Evolutionary conservation across 35 echinoderm and acorn worm species (phyloP).

Genomic region (Apostichopus japonicus): DNA sequence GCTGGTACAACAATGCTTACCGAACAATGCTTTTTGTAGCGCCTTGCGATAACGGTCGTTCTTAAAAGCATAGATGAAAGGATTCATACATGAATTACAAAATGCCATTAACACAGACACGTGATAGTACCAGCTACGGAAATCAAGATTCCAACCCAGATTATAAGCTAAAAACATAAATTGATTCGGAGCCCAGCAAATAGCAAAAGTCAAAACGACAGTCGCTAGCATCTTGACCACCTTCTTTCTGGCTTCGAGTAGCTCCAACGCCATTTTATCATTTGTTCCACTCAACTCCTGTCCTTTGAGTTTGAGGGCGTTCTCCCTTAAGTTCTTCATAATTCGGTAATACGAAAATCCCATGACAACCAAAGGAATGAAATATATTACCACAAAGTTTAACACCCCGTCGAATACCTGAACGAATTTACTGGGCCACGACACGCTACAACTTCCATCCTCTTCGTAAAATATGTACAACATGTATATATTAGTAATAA

Average conservation of each 20-base stretch:
- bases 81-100: conserved; percentile 91
- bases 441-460: conserved; percentile 57
- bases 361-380: conserved; percentile 82
- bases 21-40: conserved; percentile 61
- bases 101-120: conserved; percentile 87
- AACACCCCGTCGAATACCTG: conserved; percentile 83
- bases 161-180: conserved; percentile 92
- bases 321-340: conserved; percentile 71
- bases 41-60: conserved; percentile 80
- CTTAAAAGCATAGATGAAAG: conserved; percentile 95
- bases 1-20: not conserved
- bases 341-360: conserved; percentile 80
- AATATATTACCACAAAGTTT: conserved; percentile 86
- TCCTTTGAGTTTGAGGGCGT: conserved; percentile 56
- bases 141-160: conserved; percentile 75
- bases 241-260: conserved; percentile 79
- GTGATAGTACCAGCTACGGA: conserved; percentile 82
- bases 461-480: conserved; percentile 76
- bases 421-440: conserved; percentile 64
- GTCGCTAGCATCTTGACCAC: conserved; percentile 83
- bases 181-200: conserved; percentile 98
- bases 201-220: conserved; percentile 84
- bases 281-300: conserved; percentile 44
- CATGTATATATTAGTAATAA: conserved; percentile 90
- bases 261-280: conserved; percentile 63